A percentile compares a stretch with the other conserved stretches of the same genome.
Conservation (phyloP, 2,888 invertebrate species). For the Tanypteryx hageni region DNA sequence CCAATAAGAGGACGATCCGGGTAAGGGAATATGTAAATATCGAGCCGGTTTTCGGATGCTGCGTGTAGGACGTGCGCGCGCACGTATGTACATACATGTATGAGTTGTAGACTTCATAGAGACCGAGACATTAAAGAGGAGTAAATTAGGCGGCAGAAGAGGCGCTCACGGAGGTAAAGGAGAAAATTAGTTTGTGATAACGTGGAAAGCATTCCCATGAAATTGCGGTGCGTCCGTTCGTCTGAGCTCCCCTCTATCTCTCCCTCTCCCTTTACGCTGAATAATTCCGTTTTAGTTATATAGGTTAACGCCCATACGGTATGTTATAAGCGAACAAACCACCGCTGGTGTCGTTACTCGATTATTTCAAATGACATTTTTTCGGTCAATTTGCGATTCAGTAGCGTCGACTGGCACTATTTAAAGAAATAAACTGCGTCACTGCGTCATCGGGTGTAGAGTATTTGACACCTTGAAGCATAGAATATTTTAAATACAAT, state of each 20-base stretch:
- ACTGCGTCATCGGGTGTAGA: too few species aligned
- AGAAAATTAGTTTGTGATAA: slow-evolving; percentile 15
- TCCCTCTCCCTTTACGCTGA: neutral
- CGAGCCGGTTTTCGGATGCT: neutral
- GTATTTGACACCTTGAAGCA: too few species aligned
- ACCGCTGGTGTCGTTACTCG: neutral
- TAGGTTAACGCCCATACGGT: neutral
- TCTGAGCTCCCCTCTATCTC: neutral
- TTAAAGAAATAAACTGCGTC: too few species aligned
- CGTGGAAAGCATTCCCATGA: neutral
- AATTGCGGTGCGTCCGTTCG: neutral
- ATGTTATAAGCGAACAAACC: neutral
- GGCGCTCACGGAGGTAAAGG: neutral
- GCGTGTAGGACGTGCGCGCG: neutral
- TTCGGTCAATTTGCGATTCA: too few species aligned
- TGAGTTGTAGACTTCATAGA: neutral
- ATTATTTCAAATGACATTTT: neutral
- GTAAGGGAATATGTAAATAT: neutral
- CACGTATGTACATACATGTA: neutral
- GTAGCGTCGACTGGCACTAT: too few species aligned
- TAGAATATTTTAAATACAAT: too few species aligned
- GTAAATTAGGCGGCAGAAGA: neutral
- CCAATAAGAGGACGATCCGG: neutral
- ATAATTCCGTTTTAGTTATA: neutral
- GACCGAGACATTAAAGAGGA: neutral